These are phyloP conservation scores for Drosophila miranda DNA, from an alignment of 1,140 invertebrate species.

Conservation along the genomic window DNA sequence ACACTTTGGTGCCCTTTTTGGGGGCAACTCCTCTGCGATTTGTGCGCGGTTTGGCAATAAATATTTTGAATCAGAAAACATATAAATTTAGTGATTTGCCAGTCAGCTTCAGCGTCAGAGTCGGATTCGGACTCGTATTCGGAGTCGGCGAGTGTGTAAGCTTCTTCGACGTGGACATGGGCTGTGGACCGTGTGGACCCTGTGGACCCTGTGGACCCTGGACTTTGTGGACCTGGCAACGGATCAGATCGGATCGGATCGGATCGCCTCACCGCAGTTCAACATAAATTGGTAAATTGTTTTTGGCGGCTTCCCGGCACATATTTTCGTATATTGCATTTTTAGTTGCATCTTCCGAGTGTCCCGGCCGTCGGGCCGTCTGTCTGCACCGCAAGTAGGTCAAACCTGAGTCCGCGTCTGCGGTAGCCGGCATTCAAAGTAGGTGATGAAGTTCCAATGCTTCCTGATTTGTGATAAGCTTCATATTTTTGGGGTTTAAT, in stretches of 20 bases:
- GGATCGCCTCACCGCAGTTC: constrained; percentile 48
- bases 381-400: constrained; percentile 37
- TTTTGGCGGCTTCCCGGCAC: constrained; percentile 74
- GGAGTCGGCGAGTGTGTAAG: constrained; percentile 32
- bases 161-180: constrained; percentile 16
- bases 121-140: constrained; percentile 11
- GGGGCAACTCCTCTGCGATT: constrained; percentile 57
- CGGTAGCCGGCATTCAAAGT: constrained; percentile 81
- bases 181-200: no score
- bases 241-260: constrained; percentile 29
- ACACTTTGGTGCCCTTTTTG: constrained; percentile 76
- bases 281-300: constrained; percentile 82
- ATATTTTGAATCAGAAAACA: constrained; percentile 82
- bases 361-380: background rate
- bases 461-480: constrained; percentile 81
- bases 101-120: constrained; percentile 28
- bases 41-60: constrained; percentile 76
- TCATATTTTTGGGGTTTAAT: constrained; percentile 81
- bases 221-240: background rate
- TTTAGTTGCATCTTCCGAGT: constrained; percentile 47
- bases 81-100: constrained; percentile 82
- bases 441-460: constrained; percentile 79
- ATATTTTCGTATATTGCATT: constrained; percentile 73
- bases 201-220: no score
- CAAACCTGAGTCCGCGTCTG: constrained; percentile 45